phyloP scores from a whole-genome alignment of 2,888 invertebrate species.

The Cephalotes varians region DNA sequence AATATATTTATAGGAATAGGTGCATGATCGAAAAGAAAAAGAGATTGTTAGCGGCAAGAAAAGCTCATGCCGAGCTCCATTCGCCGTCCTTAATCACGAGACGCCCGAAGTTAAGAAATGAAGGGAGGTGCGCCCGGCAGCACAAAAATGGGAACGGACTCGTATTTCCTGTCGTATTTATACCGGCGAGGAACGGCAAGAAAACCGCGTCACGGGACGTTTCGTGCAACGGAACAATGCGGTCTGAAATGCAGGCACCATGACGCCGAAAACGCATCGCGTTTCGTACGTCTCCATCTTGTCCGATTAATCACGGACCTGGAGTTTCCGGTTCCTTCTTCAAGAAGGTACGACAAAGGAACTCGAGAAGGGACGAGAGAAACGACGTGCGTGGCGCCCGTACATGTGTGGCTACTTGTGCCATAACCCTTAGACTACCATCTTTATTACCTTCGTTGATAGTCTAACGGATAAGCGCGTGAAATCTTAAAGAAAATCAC shows the following conservation, averaged over 20 bases:
- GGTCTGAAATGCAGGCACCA: conserved; percentile 62
- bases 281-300: conserved; percentile 55
- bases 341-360: conserved; percentile 41
- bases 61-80: not conserved
- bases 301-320: conserved; percentile 50
- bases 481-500: conserved; percentile 4
- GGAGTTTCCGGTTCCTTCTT: conserved; percentile 52
- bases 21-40: not conserved
- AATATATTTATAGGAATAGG: not conserved
- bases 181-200: conserved; percentile 45
- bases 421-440: no score
- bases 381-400: not conserved
- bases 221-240: conserved; percentile 63
- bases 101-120: conserved; percentile 1
- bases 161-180: conserved; percentile 66
- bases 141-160: conserved; percentile 67
- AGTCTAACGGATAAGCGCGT: no score
- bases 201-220: conserved; percentile 50
- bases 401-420: not conserved
- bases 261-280: conserved; percentile 71
- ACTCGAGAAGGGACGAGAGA: not conserved
- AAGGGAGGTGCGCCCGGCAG: conserved; percentile 30
- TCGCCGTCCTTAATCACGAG: conserved; percentile 31
- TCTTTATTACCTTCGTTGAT: no score
- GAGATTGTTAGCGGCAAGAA: not conserved